Evolutionary conservation across 2,888 invertebrate species (phyloP), one percentile per base, ranked within the genome.

Genomic region (Epirrita christyi): DNA sequence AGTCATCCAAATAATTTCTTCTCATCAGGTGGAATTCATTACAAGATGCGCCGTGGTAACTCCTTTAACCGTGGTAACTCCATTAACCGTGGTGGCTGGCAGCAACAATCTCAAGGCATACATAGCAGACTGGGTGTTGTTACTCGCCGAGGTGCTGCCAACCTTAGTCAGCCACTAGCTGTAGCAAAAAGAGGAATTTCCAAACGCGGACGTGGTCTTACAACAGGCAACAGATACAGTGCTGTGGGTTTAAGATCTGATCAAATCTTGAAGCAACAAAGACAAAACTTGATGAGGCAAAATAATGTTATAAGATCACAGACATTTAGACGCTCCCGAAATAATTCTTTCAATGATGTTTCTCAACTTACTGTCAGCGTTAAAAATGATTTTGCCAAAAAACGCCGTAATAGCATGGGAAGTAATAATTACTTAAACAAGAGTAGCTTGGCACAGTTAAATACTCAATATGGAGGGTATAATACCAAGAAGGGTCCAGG

Each of bases 291-390:
- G 62, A 63, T 78, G 8, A 62, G 70, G 9, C 76, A 83, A 8
- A 86, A 85, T 52, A 83, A 85, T 63, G 68, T 86, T 0, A 92
- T 92, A 49, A 83, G 72, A 67, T 85, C 92, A 6, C 92, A 90
- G 70, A 92, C 92, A 37, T 92, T 92, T 53, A 92, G 88, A 43
- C 76, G 92, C 6, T 92, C 92, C 13, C 81, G 89, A 55, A 86
- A 88, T 50, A 90, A 90, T 66, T 89, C 91, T 2, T 81, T 86
- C 29, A 84, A 75, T 68, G 77, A 85, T 42, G 76, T 84, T 43
- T 84, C 88, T 32, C 87, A 88, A 60, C 67, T 92, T 10, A 89
- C 90, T 48, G 91, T 92, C 6, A 91, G 89, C 72, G 91, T 92
- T 0, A 83, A 88, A 0, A 92, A 92, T 73, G 88, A 92, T 63